Percentiles rank a stretch among this genome's conserved stretches.
These are phyloP conservation scores for Masticophis lateralis DNA, from an alignment of 2,797 vertebrate genomes.

Conservation along the genomic window DNA sequence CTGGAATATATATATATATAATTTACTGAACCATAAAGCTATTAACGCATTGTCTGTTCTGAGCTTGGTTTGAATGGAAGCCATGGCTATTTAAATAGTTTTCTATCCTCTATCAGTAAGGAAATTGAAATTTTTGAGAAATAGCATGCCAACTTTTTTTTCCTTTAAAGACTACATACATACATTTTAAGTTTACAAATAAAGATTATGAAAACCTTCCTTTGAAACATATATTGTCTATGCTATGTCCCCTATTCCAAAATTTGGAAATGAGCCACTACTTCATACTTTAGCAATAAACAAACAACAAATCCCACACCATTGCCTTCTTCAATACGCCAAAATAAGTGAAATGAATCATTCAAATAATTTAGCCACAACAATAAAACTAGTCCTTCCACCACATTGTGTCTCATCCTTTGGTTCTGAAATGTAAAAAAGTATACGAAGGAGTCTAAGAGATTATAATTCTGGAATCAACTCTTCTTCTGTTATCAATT, in stretches of 20 bases:
- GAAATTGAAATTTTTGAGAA: neutral
- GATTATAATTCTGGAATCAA: neutral
- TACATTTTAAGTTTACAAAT: neutral
- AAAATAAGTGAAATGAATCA: neutral
- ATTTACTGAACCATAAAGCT: neutral
- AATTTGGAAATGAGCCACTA: neutral
- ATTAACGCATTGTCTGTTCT: neutral
- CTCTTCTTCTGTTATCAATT: neutral
- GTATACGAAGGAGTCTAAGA: neutral
- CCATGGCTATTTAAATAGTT: neutral
- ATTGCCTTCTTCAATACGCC: neutral
- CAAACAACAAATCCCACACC: neutral
- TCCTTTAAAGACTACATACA: neutral
- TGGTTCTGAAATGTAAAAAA: neutral
- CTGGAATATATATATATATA: too few relatives aligned
- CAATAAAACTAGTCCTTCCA: neutral
- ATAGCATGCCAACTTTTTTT: neutral
- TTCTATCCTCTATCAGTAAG: neutral
- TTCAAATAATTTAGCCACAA: neutral
- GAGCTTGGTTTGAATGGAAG: neutral
- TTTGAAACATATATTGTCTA: neutral
- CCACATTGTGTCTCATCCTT: neutral
- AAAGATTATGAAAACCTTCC: neutral
- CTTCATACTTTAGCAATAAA: too few relatives aligned
- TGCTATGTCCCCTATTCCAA: neutral